A percentile compares a stretch with the other conserved stretches of the same genome.
Evolutionary conservation across 2,888 invertebrate species (phyloP).

Genomic region (Nephrotoma flavescens): DNA sequence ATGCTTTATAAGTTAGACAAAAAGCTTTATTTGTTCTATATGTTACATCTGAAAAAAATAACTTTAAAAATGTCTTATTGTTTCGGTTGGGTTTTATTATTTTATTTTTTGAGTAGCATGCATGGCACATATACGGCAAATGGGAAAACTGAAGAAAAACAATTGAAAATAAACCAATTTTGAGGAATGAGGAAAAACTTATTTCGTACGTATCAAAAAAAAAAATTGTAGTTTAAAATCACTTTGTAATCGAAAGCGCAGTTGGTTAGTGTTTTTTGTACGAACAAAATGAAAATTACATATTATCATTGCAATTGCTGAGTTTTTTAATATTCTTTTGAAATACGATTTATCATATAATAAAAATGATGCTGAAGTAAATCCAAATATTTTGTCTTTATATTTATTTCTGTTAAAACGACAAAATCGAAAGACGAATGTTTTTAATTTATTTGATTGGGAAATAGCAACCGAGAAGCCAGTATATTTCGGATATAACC

Average conservation of each 20-base stretch:
- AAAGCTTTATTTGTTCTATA: neutral
- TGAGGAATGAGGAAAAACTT: neutral
- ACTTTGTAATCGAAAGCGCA: neutral
- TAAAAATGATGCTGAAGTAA: neutral
- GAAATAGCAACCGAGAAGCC: no score
- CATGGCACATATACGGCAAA: neutral
- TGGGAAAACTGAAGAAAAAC: neutral
- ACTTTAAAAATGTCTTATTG: neutral
- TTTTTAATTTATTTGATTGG: no score
- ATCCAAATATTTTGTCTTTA: neutral
- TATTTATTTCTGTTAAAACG: no score
- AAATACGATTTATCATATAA: neutral
- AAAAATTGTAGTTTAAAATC: neutral
- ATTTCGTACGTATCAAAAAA: neutral
- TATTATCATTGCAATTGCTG: neutral
- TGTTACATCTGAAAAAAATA: neutral
- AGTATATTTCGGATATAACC: no score
- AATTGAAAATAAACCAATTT: neutral
- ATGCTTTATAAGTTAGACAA: neutral
- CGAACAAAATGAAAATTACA: neutral
- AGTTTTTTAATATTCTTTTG: neutral
- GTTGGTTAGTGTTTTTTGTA: neutral
- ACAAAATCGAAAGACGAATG: no score
- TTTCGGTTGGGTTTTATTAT: neutral
- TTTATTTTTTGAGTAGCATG: neutral